Base-by-base conservation (phyloP, 2,797 vertebrate genomes). In the Strix occidentalis region DNA sequence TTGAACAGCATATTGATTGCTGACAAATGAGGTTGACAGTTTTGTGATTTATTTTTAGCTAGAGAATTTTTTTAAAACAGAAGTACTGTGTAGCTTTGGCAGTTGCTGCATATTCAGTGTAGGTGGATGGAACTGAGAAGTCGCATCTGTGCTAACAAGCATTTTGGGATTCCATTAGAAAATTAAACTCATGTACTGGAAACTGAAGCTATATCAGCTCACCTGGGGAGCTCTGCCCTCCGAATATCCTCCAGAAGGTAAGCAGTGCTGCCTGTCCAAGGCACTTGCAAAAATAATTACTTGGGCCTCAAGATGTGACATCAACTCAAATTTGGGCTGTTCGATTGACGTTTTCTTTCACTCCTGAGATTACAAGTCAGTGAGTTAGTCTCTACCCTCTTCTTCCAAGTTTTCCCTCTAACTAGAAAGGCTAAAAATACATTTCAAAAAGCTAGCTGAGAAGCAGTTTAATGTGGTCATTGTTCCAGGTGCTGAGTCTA, bases 161-260 rank as follows among this genome's bases (percentile, higher is more conserved):
- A 2, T 94, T 81, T 92, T 84, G 93, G 88, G 76, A 96, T 91
- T 95, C 77, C 86, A 45, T 82, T 95, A 94, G 93, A 91, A 96
- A 72, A 96, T 98, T 95, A 69, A 91, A 94, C 95, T 87, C 95
- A 97, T 97, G 98, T 99, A 98, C 97, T 98, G 98, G 98, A 98
- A 99, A 84, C 96, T 98, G 96, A 98, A 98, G 98, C 96, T 98
- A 21, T 98, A 98, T 96, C 98, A 98, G 94, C 97, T 98, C 96
- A 98, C 97, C 12, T 98, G 98, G 89, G 97, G 96, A 93, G 97
- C 96, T n/a, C 94, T 98, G 84, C 98, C 97, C 96, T 98, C 98
- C 14, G 90, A 98, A 94, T 97, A 98, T 87, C 96, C 97, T 96
- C 98, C 96, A 92, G 98, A 98, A 99, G 98, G 98, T 99, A 98